Conservation (phyloP, 2,888 invertebrate species). For the Hirudinaria manillensis region DNA sequence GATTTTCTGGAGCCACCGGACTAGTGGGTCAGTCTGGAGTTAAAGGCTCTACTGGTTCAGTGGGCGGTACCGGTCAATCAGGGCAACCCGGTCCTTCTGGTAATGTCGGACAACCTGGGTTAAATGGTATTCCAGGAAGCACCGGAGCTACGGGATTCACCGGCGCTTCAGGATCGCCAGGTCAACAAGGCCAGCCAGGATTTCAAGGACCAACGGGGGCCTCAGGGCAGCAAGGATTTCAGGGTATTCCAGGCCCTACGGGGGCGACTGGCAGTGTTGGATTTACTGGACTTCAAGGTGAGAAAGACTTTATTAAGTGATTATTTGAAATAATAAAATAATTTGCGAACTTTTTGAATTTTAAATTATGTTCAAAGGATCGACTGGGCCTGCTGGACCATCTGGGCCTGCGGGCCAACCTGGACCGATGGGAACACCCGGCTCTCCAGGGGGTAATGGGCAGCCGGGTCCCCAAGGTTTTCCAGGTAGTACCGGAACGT, state of each 20-base stretch:
- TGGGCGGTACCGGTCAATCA: constrained; percentile 31
- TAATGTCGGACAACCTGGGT: constrained; percentile 23
- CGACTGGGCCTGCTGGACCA: constrained; percentile 30
- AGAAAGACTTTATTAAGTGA: constrained; percentile 23
- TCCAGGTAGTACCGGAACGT: neutral
- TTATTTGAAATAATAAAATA: no score
- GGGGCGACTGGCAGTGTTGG: constrained; percentile 36
- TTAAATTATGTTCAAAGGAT: constrained; percentile 19
- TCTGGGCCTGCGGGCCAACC: constrained; percentile 33
- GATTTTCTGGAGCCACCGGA: constrained; percentile 58
- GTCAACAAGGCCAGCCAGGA: constrained; percentile 27
- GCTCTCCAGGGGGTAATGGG: constrained; percentile 33
- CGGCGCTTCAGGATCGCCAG: constrained; percentile 39
- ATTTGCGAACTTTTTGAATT: no score
- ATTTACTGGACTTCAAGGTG: constrained; percentile 32
- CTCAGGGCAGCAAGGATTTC: constrained; percentile 37
- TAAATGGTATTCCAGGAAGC: constrained; percentile 32
- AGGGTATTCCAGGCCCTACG: constrained; percentile 32
- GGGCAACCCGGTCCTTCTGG: constrained; percentile 31
- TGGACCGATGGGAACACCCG: constrained; percentile 30
- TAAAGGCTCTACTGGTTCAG: constrained; percentile 27
- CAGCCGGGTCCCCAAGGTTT: constrained; percentile 58
- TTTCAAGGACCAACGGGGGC: constrained; percentile 36
- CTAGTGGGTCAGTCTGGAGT: constrained; percentile 32
- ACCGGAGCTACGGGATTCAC: constrained; percentile 30